Evolutionary conservation across 1,140 invertebrate species (phyloP), one percentile per base, ranked within the genome.

Genomic region (Oryzaephilus surinamensis): DNA sequence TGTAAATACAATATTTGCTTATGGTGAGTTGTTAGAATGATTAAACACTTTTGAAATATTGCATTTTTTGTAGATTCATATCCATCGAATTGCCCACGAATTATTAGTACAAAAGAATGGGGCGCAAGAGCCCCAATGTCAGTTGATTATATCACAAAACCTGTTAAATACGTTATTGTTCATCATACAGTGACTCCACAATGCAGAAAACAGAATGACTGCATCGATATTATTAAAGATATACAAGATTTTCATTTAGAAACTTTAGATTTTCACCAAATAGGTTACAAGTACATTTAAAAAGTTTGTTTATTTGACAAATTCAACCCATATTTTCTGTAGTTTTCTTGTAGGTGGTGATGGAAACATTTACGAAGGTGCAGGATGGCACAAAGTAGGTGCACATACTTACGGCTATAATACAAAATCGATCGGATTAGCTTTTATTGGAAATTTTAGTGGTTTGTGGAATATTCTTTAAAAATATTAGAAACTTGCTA

Each of bases 261-360:
- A 12, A 39, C 28, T 0, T 41, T 65, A 10, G 54, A 63, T 2
- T 79, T 71, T 55, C 55, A 60, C 15, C 77, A 81, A 52, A 75
- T 81, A 37, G 78, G 71, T 31, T 69, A 66, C 48, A 74, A 72
- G 74, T 79, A 60, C 70, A 20, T 38, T 12, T n/a, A 2, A 4
- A 16, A 12, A 21, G 10, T 29, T 4, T 12, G 20, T 18, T 42
- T 12, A 21, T 45, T 58, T 56, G 43, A 10, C 27, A 14, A 18
- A 13, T 12, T 29, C 32, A 27, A 12, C 32, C 16, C 5, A 27
- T 32, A 11, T 44, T 44, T 41, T 33, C 57, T 63, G 6, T 48
- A 87, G 77, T 48, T 87, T 86, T 46, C 41, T 86, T 6, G 71
- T 87, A 37, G 83, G 83, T 1, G 79, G 77, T 16, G 82, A 87